These are phyloP conservation scores for Eilema caniola DNA, from an alignment of 2,888 invertebrate genomes.

Conservation along the genomic window DNA sequence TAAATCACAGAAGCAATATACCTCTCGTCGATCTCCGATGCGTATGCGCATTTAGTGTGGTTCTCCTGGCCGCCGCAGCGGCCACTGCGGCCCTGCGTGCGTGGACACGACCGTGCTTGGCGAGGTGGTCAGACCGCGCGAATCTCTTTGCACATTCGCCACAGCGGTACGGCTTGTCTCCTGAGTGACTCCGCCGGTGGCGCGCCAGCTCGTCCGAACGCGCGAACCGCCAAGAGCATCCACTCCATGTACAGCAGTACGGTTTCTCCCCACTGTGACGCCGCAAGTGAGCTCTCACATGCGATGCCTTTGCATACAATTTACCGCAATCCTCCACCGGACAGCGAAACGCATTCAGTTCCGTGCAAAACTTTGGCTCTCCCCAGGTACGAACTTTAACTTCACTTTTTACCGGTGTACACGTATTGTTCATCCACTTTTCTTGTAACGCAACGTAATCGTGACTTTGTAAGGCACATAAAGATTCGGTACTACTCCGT, in stretches of 20 bases:
- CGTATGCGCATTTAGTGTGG: constrained; percentile 45
- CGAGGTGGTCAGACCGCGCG: constrained; percentile 96
- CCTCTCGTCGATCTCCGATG: constrained; percentile 56
- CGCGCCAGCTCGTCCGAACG: constrained; percentile 97
- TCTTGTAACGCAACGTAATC: constrained; percentile 56
- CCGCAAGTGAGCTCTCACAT: constrained; percentile 95
- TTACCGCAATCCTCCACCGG: constrained; percentile 91
- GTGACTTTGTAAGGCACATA: constrained; percentile 64
- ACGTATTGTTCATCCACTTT: constrained; percentile 50
- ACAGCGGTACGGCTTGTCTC: constrained; percentile 97
- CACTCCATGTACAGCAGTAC: constrained; percentile 91
- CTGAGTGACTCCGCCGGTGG: constrained; percentile 97
- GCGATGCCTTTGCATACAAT: constrained; percentile 96
- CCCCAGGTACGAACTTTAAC: constrained; percentile 71
- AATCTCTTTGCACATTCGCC: constrained; percentile 95
- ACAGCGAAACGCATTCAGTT: constrained; percentile 89
- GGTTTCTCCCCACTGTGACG: constrained; percentile 95
- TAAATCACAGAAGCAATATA: constrained; percentile 66
- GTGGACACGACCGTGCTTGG: constrained; percentile 96
- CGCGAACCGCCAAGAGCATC: constrained; percentile 97
- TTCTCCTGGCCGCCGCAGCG: constrained; percentile 61
- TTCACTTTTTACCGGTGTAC: constrained; percentile 54
- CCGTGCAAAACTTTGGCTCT: constrained; percentile 75
- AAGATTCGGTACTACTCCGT: constrained; percentile 57
- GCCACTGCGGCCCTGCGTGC: constrained; percentile 86